Evolutionary conservation across 2,113 vertebrate species (phyloP), one percentile per base, ranked within the genome.

Genomic region (Coracopsis vasa): DNA sequence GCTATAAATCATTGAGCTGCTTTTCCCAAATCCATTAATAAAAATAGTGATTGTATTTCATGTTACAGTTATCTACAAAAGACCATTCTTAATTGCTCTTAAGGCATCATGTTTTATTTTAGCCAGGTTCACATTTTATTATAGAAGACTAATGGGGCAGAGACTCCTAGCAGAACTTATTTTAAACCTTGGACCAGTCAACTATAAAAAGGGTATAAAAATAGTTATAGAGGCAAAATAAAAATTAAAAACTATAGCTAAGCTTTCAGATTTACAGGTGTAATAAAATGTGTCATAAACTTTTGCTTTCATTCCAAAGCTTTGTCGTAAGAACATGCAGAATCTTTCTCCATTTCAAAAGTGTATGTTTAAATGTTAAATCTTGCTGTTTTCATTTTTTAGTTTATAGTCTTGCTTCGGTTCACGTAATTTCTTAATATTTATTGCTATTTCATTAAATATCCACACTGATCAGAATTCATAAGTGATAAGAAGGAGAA

Each of bases 261-360:
- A 97, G 95, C 94, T 87, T 97, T 98, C 97, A 97, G 97, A 97
- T 98, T 98, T 97, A 98, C 94, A 93, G 92, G 86, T 91, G 88
- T 86, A 96, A 97, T 98, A 97, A 98, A 98, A 98, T 29, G 96
- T 98, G 97, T 98, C 98, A 98, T 98, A 98, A 98, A 97, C 97
- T 97, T 98, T 91, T 97, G 94, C 97, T 97, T 98, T 97, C 98
- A 97, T 98, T 98, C 97, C 98, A 95, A 95, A 97, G 95, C 71
- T 93, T 98, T 98, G 98, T 97, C 94, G 86, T 98, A 98, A 98
- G 97, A 96, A 85, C 27, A 42, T 0, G 53, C 82, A 51, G 44
- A 83, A 91, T 80, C 87, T 92, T 81, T 86, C 45, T 25, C 53
- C 19, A 5, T 92, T 93, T 93, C 90, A 60, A 25, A 81, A 62